Percentiles rank a stretch among this genome's conserved stretches.
These are phyloP conservation scores for Chydorus sphaericus DNA, from an alignment of 2,888 invertebrate genomes.

Conservation along the genomic window DNA sequence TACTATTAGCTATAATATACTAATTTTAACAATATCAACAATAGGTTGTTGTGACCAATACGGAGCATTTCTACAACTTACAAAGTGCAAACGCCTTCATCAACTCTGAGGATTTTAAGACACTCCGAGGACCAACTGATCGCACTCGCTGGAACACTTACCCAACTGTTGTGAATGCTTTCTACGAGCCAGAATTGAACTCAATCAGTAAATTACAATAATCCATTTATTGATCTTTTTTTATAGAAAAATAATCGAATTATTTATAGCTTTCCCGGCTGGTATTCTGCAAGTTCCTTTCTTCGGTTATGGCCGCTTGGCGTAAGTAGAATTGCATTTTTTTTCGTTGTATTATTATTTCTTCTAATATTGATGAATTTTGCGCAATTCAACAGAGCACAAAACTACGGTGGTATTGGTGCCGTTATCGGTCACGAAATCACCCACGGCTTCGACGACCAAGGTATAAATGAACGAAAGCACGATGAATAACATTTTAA, in stretches of 20 bases:
- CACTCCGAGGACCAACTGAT: slow-evolving; percentile 14
- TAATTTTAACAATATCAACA: not conserved
- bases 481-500: not conserved
- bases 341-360: not conserved
- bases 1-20: not conserved
- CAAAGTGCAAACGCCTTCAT: slow-evolving; percentile 2
- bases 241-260: not conserved
- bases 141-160: slow-evolving; percentile 19
- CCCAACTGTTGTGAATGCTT: slow-evolving; percentile 39
- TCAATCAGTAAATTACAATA: slow-evolving; percentile 30
- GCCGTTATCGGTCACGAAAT: slow-evolving; percentile 36
- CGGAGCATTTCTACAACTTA: slow-evolving; percentile 12
- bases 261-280: slow-evolving; percentile 34
- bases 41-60: not conserved
- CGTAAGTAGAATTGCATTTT: slow-evolving; percentile 8
- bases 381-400: slow-evolving; percentile 23
- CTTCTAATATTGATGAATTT: not conserved
- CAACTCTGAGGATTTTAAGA: slow-evolving; percentile 1
- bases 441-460: slow-evolving; percentile 30
- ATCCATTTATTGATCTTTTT: not conserved
- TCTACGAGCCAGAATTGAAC: slow-evolving; percentile 39
- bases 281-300: slow-evolving; percentile 39
- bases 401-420: slow-evolving; percentile 34
- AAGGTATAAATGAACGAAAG: slow-evolving; percentile 18
- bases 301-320: slow-evolving; percentile 27